A percentile compares a stretch with the other conserved stretches of the same genome.
phyloP scores from a whole-genome alignment of 2,797 vertebrate species.

The Chiloscyllium punctatum region DNA sequence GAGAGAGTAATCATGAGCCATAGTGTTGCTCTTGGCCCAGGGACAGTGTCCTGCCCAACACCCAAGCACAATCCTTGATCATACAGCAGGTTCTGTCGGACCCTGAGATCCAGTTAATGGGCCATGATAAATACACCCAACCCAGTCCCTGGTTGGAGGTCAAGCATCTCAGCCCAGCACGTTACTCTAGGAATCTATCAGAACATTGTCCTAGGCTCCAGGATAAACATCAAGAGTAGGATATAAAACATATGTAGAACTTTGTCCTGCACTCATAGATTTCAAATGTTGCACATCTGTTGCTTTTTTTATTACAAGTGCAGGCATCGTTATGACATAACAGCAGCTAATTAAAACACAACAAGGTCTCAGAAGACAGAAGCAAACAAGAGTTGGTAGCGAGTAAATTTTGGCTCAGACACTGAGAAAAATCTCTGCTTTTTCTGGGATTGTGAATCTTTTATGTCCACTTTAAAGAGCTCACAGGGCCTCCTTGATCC shows the following conservation, averaged over 20 bases:
- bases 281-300: not conserved
- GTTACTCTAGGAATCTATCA: no score
- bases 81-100: no score
- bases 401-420: not conserved
- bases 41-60: no score
- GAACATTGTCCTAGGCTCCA: not conserved
- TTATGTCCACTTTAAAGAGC: not conserved
- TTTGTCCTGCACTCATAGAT: not conserved
- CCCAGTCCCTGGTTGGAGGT: no score
- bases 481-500: not conserved
- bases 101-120: no score
- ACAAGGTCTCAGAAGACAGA: not conserved
- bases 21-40: no score
- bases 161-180: no score
- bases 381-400: not conserved
- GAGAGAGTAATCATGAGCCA: no score
- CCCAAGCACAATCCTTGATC: no score
- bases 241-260: not conserved
- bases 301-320: not conserved
- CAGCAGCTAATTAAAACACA: not conserved
- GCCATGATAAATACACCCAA: no score
- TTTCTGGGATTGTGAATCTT: not conserved
- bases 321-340: not conserved
- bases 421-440: not conserved
- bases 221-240: not conserved